Percentiles rank a stretch among this genome's conserved stretches.
Conservation (phyloP, 2,888 invertebrate genomes). For the Amphipoea oculea region DNA sequence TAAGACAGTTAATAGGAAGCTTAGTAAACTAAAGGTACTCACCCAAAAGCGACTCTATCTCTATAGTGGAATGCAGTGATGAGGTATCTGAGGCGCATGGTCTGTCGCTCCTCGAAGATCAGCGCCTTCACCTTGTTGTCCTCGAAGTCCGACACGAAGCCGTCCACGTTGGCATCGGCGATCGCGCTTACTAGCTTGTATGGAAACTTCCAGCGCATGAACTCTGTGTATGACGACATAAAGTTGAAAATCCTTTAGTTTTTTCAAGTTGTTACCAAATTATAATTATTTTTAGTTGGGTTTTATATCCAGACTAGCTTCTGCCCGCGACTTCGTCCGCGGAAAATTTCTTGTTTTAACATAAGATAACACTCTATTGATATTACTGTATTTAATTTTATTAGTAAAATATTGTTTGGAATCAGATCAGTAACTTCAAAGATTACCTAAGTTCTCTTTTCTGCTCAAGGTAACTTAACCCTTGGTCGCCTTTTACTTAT, state of each 20-base stretch:
- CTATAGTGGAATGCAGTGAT: conserved; percentile 96
- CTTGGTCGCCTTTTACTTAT: too few relatives aligned
- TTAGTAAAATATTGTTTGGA: too few relatives aligned
- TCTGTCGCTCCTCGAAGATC: conserved; percentile 95
- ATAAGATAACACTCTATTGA: too few relatives aligned
- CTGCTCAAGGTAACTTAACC: too few relatives aligned
- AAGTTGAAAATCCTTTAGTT: conserved; percentile 12
- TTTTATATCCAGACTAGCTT: not conserved
- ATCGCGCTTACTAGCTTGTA: conserved; percentile 93
- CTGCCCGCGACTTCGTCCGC: too few relatives aligned
- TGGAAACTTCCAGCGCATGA: conserved; percentile 96
- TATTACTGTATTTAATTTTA: too few relatives aligned
- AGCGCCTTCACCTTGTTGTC: conserved; percentile 98
- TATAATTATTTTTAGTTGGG: too few relatives aligned
- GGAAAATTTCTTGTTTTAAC: too few relatives aligned
- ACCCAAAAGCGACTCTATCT: conserved; percentile 97
- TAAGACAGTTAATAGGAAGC: not conserved
- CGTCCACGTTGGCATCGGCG: conserved; percentile 93
- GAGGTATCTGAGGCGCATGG: conserved; percentile 95
- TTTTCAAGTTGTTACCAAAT: not conserved
- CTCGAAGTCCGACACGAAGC: conserved; percentile 96
- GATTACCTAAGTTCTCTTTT: too few relatives aligned
- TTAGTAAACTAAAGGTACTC: conserved; percentile 64
- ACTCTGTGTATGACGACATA: conserved; percentile 90
- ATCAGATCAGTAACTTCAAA: too few relatives aligned